Evolutionary conservation across 2,888 invertebrate genomes (phyloP), one percentile per base, ranked within the genome.

Genomic region (Odontocolon sp.): DNA sequence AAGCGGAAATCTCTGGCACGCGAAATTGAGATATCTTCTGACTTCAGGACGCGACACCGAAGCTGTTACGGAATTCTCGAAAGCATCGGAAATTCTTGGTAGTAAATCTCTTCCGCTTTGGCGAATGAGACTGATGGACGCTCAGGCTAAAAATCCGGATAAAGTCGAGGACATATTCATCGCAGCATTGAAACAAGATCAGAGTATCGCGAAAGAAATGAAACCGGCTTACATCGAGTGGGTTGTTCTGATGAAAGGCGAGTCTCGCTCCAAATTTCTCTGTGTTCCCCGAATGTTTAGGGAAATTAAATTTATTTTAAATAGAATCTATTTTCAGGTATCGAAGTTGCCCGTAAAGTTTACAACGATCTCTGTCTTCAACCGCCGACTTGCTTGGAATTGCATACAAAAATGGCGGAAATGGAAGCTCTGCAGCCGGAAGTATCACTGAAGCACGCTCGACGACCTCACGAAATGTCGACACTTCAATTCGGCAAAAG

Each of bases 401-500:
- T 95, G 14, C 94, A 95, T 81, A 91, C 91, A 73, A 92, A 92
- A 83, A 95, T 95, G 94, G 88, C 90, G 1, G 85, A 86, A 31
- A 80, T 93, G 3, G 92, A 93, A 82, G 75, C 87, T 57, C 70
- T 88, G 78, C 91, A 91, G 75, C 86, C 89, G 1, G 84, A 86
- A 47, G 78, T 88, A 84, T 83, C 90, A 78, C 42, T 85, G 45
- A 79, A 88, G 84, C 67, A 90, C 86, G 88, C 88, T 59, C 80
- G 86, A 87, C 90, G 87, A 85, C 94, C 93, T 80, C 93, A 93
- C 86, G 94, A 95, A 85, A 92, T 93, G 79, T 92, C 94, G 31
- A 92, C 93, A 11, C 91, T 92, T 68, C 94, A 94, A 79, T 95
- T 95, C 89, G 96, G 96, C 0, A 91, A 91, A 81, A 91, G 91